Conservation (phyloP, 2,797 vertebrate genomes). For the Telmatherina bonti region DNA sequence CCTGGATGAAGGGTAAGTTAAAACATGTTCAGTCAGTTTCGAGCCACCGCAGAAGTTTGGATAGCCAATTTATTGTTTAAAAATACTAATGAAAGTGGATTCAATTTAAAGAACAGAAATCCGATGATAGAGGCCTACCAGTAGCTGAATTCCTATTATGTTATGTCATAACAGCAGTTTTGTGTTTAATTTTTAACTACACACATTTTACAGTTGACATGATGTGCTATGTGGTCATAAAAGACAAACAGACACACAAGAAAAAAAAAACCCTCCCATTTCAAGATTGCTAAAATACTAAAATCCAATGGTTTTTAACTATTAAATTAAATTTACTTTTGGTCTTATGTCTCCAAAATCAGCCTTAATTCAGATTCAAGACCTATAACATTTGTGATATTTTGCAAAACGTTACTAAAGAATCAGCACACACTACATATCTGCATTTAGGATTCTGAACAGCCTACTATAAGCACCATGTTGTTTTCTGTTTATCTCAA, state of each 20-base stretch:
- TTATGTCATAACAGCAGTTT: no score
- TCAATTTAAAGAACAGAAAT: neutral
- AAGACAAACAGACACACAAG: no score
- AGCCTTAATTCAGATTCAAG: neutral
- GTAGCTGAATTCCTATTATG: no score
- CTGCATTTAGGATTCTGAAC: neutral
- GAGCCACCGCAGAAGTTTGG: neutral
- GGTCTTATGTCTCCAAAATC: neutral
- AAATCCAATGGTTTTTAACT: neutral
- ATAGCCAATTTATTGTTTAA: neutral
- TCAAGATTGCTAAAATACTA: neutral
- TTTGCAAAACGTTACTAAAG: neutral
- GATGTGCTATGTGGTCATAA: no score
- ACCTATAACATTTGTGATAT: neutral
- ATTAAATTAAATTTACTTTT: neutral
- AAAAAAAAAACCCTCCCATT: no score
- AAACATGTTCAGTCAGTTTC: neutral
- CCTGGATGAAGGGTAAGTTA: constrained; percentile 64
- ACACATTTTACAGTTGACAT: no score
- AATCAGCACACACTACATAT: neutral
- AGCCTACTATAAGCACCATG: neutral
- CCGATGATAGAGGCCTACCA: neutral
- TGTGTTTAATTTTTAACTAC: no score
- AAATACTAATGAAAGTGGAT: no score
- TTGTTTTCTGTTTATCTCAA: neutral